These are phyloP conservation scores for Mycetomoellerius zeteki DNA, from an alignment of 1,140 invertebrate species.

Conservation along the genomic window DNA sequence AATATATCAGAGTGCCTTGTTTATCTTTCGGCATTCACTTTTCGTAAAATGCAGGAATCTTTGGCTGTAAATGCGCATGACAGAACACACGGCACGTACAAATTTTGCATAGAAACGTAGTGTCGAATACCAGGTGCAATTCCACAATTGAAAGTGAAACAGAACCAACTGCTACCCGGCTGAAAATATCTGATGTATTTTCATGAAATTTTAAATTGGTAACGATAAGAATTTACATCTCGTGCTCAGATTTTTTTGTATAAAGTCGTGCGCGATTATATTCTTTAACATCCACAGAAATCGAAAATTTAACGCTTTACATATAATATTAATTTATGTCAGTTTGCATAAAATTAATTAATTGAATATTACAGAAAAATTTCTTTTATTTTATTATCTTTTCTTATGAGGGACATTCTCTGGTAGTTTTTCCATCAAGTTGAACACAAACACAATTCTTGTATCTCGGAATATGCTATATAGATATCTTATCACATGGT, in stretches of 20 bases:
- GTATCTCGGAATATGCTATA: neutral
- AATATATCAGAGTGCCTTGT: neutral
- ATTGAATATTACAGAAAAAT: neutral
- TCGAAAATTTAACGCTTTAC: neutral
- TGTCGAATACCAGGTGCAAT: neutral
- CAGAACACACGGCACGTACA: neutral
- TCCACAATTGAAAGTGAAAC: constrained; percentile 4
- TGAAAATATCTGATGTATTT: constrained; percentile 19
- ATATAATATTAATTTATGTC: neutral
- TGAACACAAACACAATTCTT: constrained; percentile 3
- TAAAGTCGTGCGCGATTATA: too few relatives aligned
- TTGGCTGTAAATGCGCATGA: neutral
- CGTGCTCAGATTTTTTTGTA: neutral
- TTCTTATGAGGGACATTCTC: neutral
- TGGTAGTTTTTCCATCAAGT: neutral
- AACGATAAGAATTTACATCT: neutral
- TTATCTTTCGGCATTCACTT: neutral
- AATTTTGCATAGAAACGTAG: neutral
- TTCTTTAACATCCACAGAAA: neutral
- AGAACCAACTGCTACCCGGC: neutral
- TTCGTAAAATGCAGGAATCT: neutral
- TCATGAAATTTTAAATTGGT: constrained; percentile 11
- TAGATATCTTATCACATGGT: neutral
- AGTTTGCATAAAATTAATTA: neutral
- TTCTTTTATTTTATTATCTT: neutral